Conservation (phyloP, 2,888 invertebrate genomes). For the Rotaria macrura region DNA sequence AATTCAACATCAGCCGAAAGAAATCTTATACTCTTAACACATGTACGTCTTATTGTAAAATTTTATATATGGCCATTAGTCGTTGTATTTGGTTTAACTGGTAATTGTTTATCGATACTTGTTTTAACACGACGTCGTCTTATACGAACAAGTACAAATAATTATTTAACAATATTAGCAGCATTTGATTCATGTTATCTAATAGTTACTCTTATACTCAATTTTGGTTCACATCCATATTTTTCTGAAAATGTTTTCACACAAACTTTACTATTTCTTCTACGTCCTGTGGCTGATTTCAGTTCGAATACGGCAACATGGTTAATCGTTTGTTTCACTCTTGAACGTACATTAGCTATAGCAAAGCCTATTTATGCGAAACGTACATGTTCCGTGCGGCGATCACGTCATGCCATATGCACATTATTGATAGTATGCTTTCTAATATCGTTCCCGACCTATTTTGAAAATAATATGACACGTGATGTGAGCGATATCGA, state of each 20-base stretch:
- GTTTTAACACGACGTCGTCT: neutral
- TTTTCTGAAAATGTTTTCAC: neutral
- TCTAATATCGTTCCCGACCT: neutral
- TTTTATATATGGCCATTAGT: slow-evolving; percentile 10
- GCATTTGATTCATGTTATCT: neutral
- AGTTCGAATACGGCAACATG: neutral
- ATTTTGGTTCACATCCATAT: neutral
- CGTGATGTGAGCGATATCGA: neutral
- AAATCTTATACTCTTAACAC: neutral
- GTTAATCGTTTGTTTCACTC: neutral
- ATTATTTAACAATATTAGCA: neutral
- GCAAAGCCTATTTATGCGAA: neutral
- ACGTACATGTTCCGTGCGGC: neutral
- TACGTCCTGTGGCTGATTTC: neutral
- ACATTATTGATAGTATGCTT: neutral
- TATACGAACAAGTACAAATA: neutral
- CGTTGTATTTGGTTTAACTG: neutral
- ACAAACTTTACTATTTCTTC: neutral
- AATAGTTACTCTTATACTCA: neutral
- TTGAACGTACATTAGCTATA: neutral
- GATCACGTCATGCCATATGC: neutral
- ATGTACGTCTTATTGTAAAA: neutral
- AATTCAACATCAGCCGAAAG: neutral
- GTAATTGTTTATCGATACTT: neutral
- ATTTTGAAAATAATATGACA: neutral